Conservation (phyloP, 2,888 invertebrate species). For the Yponomeuta evonymella region DNA sequence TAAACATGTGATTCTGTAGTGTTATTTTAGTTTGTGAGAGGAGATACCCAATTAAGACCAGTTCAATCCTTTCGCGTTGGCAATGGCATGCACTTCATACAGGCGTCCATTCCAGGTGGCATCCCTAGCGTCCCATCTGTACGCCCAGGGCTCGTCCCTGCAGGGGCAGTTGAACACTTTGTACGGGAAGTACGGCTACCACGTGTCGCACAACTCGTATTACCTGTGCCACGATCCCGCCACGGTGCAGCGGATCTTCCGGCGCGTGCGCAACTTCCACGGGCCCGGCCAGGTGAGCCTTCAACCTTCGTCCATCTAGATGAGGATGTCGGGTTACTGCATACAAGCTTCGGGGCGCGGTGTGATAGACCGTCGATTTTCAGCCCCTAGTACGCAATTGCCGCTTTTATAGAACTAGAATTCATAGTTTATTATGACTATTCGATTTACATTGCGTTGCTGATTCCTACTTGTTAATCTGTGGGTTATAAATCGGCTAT, state of each 20-base stretch:
- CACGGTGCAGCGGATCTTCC: slow-evolving; percentile 85
- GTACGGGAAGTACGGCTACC: slow-evolving; percentile 91
- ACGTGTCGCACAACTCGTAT: slow-evolving; percentile 92
- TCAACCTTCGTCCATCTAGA: neutral
- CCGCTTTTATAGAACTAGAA: too few relatives aligned
- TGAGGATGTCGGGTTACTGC: too few relatives aligned
- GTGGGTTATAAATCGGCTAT: too few relatives aligned
- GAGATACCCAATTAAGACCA: too few relatives aligned
- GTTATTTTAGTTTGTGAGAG: too few relatives aligned
- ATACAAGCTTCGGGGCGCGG: too few relatives aligned
- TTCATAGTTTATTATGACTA: too few relatives aligned
- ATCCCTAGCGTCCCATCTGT: slow-evolving; percentile 75
- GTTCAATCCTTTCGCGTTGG: neutral
- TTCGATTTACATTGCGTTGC: too few relatives aligned
- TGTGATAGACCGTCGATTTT: too few relatives aligned
- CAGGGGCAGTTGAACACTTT: slow-evolving; percentile 81
- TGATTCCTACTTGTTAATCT: too few relatives aligned
- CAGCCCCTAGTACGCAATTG: too few relatives aligned
- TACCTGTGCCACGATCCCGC: slow-evolving; percentile 87
- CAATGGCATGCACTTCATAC: neutral
- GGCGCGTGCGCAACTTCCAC: slow-evolving; percentile 85
- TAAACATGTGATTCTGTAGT: too few relatives aligned
- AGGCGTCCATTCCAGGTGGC: slow-evolving; percentile 46
- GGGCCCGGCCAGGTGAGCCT: slow-evolving; percentile 76
- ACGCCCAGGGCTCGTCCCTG: slow-evolving; percentile 74